These are phyloP conservation scores for Micropoecilia bifurca DNA, from an alignment of 2,797 vertebrate species.

Conservation along the genomic window DNA sequence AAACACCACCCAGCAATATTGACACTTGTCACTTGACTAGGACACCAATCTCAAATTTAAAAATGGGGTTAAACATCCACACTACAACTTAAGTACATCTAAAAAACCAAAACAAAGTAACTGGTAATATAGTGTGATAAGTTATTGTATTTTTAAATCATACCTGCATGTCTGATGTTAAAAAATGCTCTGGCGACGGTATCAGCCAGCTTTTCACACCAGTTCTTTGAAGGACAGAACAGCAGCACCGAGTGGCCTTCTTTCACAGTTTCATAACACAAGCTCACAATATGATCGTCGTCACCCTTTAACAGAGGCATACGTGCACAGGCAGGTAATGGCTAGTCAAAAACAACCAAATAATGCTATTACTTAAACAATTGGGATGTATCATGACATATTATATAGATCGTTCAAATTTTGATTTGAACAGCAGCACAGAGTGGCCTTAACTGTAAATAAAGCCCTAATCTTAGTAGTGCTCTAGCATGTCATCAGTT, in stretches of 20 bases:
- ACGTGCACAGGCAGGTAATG: neutral
- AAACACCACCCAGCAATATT: neutral
- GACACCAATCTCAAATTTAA: neutral
- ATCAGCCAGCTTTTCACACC: slow-evolving; percentile 97
- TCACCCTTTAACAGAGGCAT: slow-evolving; percentile 83
- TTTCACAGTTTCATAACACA: slow-evolving; percentile 93
- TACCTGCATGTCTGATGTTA: slow-evolving; percentile 79
- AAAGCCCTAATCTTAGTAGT: neutral
- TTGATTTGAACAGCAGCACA: neutral
- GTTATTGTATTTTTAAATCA: neutral
- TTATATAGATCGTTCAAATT: neutral
- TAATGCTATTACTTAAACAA: neutral
- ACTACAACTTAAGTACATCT: neutral
- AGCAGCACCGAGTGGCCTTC: slow-evolving; percentile 91
- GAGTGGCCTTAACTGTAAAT: neutral
- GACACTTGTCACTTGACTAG: neutral
- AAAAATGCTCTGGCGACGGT: slow-evolving; percentile 92
- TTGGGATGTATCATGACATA: neutral
- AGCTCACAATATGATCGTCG: slow-evolving; percentile 93
- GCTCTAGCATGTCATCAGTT: neutral
- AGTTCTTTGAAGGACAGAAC: slow-evolving; percentile 97
- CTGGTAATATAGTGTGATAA: neutral
- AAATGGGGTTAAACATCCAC: neutral
- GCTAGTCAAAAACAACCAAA: neutral
- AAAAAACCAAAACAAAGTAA: neutral